Evolutionary conservation across 1,140 invertebrate species (phyloP), one percentile per base, ranked within the genome.

Genomic region (Mizuhopecten yessoensis): DNA sequence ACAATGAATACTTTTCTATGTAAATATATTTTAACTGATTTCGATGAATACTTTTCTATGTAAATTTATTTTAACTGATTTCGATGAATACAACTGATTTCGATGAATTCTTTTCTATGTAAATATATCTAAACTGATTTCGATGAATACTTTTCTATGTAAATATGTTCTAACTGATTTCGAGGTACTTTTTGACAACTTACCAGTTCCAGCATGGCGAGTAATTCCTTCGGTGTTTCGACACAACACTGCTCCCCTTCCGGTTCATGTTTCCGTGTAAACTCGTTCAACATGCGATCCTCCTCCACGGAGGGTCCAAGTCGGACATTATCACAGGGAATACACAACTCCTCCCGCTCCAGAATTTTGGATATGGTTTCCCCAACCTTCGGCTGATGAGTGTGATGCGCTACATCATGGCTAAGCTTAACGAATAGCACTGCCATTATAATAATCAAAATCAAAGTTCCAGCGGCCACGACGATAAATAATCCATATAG

Each of bases 341-440:
- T 91, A 91, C 95, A 95, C 45, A 95, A 87, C 87, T 94, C 94
- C 57, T 95, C 93, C 9, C 91, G 45, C 45, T 95, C 92, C 86
- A 95, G 88, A 88, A 95, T 93, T 49, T 92, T 93, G 33, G 94
- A 88, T 45, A 95, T 93, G 90, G 94, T 93, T 92, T 94, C 95
- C 75, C 95, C 94, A 17, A 95, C 93, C 89, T 95, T 95, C 0
- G 95, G 95, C 86, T 94, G 93, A 90, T 95, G 95, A 33, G 92
- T 93, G 91, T 95, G 95, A 89, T 94, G 89, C 13, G 87, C 89
- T 20, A 95, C 86, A 87, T 95, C 94, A 87, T 94, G 92, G 92
- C 93, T 93, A 88, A 95, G 92, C 87, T 93, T 94, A 13, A 91
- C 93, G 90, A 94, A 95, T 86, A 95, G 87, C 39, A 94, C 90